Evolutionary conservation across 2,797 vertebrate genomes (phyloP).

Genomic region (Eutrigla gurnardus): DNA sequence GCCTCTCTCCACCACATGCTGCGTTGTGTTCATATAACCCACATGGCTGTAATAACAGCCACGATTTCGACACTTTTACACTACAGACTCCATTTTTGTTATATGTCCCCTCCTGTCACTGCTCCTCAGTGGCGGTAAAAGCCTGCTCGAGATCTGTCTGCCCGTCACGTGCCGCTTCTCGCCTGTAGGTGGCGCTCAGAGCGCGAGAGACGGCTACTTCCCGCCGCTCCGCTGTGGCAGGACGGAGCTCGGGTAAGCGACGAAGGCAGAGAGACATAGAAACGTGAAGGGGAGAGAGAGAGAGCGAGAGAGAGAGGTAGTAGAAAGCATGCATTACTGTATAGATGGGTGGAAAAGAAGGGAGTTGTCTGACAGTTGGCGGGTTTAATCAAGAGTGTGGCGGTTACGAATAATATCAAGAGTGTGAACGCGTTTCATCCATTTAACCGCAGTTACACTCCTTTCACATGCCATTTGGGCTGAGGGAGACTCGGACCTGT

Average conservation of each 20-base stretch:
- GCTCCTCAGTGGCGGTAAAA: slow-evolving; percentile 5
- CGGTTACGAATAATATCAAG: not conserved
- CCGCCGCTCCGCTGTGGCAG: slow-evolving; percentile 24
- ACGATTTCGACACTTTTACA: slow-evolving; percentile 10
- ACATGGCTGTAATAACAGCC: slow-evolving; percentile 1
- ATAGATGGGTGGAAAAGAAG: not conserved
- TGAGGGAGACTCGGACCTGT: slow-evolving; percentile 21
- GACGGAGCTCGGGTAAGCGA: not conserved
- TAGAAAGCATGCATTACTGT: slow-evolving; percentile 20
- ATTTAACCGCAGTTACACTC: not conserved
- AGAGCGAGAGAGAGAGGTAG: not conserved
- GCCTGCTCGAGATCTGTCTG: not conserved
- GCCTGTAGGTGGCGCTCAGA: slow-evolving; percentile 84
- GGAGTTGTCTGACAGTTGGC: not conserved
- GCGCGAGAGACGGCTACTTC: slow-evolving; percentile 70
- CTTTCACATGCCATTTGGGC: not conserved
- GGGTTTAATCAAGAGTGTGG: not conserved
- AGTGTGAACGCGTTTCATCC: no score
- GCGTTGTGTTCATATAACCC: slow-evolving; percentile 7
- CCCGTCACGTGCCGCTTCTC: slow-evolving; percentile 20
- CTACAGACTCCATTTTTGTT: slow-evolving; percentile 29
- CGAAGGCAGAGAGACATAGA: not conserved
- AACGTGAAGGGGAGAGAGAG: not conserved
- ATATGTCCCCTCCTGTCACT: not conserved
- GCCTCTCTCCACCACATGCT: slow-evolving; percentile 34